Evolutionary conservation across 2,797 vertebrate species (phyloP), one percentile per base, ranked within the genome.

Genomic region (Pseudochaenichthys georgianus): DNA sequence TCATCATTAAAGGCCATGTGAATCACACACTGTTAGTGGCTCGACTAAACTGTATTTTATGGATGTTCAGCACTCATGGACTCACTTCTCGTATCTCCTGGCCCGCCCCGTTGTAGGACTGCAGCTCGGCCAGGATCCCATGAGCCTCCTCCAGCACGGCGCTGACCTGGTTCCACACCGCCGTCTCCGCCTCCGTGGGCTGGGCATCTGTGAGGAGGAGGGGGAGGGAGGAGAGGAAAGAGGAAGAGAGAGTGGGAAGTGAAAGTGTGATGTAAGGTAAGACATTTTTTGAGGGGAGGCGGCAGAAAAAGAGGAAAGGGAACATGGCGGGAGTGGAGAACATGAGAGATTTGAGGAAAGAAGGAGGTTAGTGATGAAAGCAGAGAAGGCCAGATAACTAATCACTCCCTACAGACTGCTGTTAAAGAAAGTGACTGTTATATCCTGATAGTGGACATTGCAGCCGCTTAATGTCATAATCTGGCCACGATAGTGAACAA

Each of bases 161-260:
- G 60, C 96, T 97, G 93, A 98, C 97, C 94, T 97, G 96, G 94
- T 97, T 97, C 96, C 96, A 98, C 91, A 98, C 96, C 9, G 95
- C 95, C 0, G 97, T 97, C 94, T 98, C 97, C 0, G 96, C 97
- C 94, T 97, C 97, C 0, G 96, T 97, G 41, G 97, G 97, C 92
- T 97, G 97, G 82, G 97, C 97, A 94, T 98, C 97, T 95, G 88
- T 38, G 34, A 38, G 13, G 63, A 77, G 75, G 64, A 68, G 69
- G 60, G 51, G 41, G 50, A 53, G 38, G 64, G 17, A 64, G 43
- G 23, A 54, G 41, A 9, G 53, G 55, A 70, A 43, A 45, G 61
- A 57, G 72, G 28, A 69, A 42, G 51, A 46, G 53, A 43, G 54
- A 59, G 64, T 28, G 70, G 76, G 88, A 89, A 84, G 80, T 72